A percentile compares a stretch with the other conserved stretches of the same genome.
phyloP scores from a whole-genome alignment of 2,797 vertebrate genomes.

The Sarcophilus harrisii region DNA sequence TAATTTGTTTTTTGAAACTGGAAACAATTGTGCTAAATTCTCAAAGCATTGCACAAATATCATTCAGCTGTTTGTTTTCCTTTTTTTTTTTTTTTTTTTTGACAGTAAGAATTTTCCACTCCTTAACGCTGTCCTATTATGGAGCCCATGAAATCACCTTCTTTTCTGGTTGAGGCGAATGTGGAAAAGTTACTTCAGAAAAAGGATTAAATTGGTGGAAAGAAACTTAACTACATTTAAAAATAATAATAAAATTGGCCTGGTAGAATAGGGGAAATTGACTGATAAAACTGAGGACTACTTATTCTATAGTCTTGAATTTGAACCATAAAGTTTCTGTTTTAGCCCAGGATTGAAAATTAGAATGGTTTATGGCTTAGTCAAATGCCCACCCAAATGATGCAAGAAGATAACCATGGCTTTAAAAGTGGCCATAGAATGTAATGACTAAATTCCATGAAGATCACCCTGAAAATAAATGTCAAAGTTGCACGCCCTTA shows the following conservation, averaged over 20 bases:
- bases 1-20: constrained; percentile 43
- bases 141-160: neutral
- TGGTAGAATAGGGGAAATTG: constrained; percentile 59
- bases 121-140: neutral
- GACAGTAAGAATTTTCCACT: neutral
- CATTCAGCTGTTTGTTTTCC: neutral
- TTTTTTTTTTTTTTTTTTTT: neutral
- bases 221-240: constrained; percentile 34
- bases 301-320: constrained; percentile 77
- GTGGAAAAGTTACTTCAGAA: constrained; percentile 2
- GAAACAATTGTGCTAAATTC: constrained; percentile 25
- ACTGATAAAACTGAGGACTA: constrained; percentile 72
- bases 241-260: neutral
- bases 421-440: constrained; percentile 52
- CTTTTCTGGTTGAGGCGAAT: neutral
- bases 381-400: constrained; percentile 65
- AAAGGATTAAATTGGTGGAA: constrained; percentile 48
- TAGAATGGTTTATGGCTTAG: constrained; percentile 67
- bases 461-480: constrained; percentile 68
- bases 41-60: constrained; percentile 30
- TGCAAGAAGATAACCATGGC: constrained; percentile 68
- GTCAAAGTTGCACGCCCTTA: constrained; percentile 45
- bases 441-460: constrained; percentile 60
- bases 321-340: constrained; percentile 74
- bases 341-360: constrained; percentile 77